These are phyloP conservation scores for Drosophila aldrichi DNA, from an alignment of 2,888 invertebrate genomes.

Conservation along the genomic window DNA sequence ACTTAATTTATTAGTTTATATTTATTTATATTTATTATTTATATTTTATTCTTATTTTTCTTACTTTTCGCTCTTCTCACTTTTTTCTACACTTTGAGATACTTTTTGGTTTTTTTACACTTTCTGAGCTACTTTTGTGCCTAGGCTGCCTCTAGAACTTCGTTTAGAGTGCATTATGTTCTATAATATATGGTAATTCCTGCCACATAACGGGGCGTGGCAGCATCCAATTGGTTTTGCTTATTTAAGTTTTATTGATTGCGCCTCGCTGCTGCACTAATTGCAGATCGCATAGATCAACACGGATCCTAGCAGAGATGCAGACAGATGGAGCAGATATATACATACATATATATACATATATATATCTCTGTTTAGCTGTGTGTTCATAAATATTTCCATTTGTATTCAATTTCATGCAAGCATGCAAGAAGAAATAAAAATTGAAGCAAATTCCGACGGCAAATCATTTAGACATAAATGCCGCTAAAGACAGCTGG, in stretches of 20 bases:
- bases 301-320: slow-evolving; percentile 21
- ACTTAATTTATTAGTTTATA: no score
- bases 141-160: no score
- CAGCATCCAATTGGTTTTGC: slow-evolving; percentile 50
- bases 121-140: no score
- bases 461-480: slow-evolving; percentile 44
- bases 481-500: background rate
- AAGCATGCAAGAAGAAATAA: slow-evolving; percentile 43
- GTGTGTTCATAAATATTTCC: slow-evolving; percentile 32
- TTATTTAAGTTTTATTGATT: slow-evolving; percentile 68
- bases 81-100: no score
- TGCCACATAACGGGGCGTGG: slow-evolving; percentile 50
- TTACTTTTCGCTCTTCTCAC: no score
- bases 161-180: no score
- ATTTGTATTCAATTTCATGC: slow-evolving; percentile 59
- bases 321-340: background rate
- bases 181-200: background rate
- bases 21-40: no score
- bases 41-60: no score
- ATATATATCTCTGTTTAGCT: background rate
- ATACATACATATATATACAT: background rate
- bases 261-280: slow-evolving; percentile 52
- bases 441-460: slow-evolving; percentile 40
- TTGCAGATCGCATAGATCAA: slow-evolving; percentile 31
- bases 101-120: no score